Evolutionary conservation across 2,888 invertebrate genomes (phyloP).

Genomic region (Tinea semifulvella): DNA sequence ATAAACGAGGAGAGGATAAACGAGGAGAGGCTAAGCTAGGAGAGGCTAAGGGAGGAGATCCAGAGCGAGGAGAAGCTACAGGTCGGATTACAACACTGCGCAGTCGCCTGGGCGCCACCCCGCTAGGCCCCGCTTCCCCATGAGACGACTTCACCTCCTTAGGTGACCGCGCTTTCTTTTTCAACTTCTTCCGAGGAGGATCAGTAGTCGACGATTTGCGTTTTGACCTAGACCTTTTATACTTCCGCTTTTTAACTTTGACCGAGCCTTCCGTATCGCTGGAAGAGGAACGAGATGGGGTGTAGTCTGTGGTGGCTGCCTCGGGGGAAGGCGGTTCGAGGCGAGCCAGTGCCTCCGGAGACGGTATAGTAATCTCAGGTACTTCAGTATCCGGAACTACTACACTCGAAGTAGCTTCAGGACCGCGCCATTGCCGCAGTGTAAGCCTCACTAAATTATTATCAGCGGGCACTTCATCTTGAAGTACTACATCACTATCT

Average conservation of each 20-base stretch:
- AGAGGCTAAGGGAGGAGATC: too few species aligned
- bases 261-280: conserved; percentile 20
- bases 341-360: conserved; percentile 22
- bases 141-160: conserved; percentile 44
- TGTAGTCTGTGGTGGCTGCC: conserved; percentile 28
- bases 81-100: too few species aligned
- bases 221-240: conserved; percentile 23
- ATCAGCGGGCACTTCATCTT: conserved; percentile 28
- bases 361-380: too few species aligned
- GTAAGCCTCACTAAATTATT: conserved; percentile 28
- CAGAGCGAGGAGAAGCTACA: too few species aligned
- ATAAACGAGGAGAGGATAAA: too few species aligned
- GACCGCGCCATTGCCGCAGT: conserved; percentile 33
- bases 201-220: not conserved
- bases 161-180: conserved; percentile 34
- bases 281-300: conserved; percentile 21
- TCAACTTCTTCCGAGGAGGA: conserved; percentile 13
- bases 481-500: conserved; percentile 57
- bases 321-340: not conserved
- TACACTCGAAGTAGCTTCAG: too few species aligned
- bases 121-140: not conserved
- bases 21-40: too few species aligned
- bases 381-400: too few species aligned
- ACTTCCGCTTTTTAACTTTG: conserved; percentile 17
- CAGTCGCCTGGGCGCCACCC: not conserved